Percentiles rank a stretch among this genome's conserved stretches.
Conservation (phyloP, 2,797 vertebrate species). For the Melanotaenia boesemani region DNA sequence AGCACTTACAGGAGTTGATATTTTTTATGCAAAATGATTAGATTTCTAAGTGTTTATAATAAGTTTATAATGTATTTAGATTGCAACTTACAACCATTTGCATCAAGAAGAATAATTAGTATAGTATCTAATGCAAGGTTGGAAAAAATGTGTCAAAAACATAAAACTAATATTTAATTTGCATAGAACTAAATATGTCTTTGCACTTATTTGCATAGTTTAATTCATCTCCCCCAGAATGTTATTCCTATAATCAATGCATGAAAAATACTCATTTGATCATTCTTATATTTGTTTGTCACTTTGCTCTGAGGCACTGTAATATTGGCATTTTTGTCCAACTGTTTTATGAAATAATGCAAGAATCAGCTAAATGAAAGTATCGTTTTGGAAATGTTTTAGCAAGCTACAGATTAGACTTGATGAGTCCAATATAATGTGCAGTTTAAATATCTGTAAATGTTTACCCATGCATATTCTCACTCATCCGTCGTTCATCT, state of each 20-base stretch:
- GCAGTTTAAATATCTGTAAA: not conserved
- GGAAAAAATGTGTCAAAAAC: not conserved
- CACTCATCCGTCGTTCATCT: not conserved
- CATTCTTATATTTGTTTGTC: not conserved
- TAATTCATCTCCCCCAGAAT: not conserved
- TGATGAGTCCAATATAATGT: not conserved
- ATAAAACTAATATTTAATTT: not conserved
- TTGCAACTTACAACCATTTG: not conserved
- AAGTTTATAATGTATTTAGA: not conserved
- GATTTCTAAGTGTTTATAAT: not conserved
- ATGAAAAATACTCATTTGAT: not conserved
- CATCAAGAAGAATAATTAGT: not conserved
- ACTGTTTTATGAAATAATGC: not conserved
- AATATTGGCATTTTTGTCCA: not conserved
- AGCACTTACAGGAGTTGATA: not conserved
- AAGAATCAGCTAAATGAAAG: not conserved
- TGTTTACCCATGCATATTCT: not conserved
- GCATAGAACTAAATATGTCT: not conserved
- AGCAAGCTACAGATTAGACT: not conserved
- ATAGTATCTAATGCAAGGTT: not conserved
- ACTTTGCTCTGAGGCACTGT: not conserved
- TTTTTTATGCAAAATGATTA: not conserved
- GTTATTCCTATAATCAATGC: not conserved
- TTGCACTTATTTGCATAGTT: not conserved
- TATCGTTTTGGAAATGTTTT: not conserved